Evolutionary conservation across 2,888 invertebrate genomes (phyloP).

Genomic region (Myopa testacea): DNA sequence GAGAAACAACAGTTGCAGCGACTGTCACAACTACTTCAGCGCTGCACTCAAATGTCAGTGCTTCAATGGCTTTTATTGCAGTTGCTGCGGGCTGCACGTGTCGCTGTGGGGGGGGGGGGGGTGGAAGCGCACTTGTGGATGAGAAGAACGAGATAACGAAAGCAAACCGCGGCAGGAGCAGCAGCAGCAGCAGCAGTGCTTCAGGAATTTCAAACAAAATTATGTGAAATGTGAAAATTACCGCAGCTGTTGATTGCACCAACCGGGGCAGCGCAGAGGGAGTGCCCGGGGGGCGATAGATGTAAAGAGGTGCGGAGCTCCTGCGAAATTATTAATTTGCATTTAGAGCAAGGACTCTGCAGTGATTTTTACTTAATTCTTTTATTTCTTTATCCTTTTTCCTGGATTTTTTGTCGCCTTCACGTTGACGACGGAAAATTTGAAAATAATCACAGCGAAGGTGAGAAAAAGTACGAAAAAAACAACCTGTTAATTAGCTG

Average conservation of each 20-base stretch:
- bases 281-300: background rate
- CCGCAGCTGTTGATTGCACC: constrained; percentile 10
- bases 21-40: background rate
- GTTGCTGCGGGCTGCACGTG: background rate
- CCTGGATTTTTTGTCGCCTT: background rate
- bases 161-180: background rate
- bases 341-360: constrained; percentile 29
- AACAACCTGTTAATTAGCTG: constrained; percentile 3
- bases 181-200: background rate
- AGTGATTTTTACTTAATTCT: constrained; percentile 15
- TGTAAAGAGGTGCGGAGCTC: background rate
- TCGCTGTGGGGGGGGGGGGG: background rate
- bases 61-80: background rate
- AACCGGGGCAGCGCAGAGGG: background rate
- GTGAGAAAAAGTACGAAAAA: background rate
- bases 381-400: background rate
- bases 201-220: background rate
- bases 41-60: background rate
- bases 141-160: background rate
- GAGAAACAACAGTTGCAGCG: background rate
- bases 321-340: constrained; percentile 27
- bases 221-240: background rate
- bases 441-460: background rate
- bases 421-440: background rate
- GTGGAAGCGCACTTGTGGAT: background rate